These are phyloP conservation scores for Drosophila gaucha DNA, from an alignment of 2,888 invertebrate genomes.

Conservation along the genomic window DNA sequence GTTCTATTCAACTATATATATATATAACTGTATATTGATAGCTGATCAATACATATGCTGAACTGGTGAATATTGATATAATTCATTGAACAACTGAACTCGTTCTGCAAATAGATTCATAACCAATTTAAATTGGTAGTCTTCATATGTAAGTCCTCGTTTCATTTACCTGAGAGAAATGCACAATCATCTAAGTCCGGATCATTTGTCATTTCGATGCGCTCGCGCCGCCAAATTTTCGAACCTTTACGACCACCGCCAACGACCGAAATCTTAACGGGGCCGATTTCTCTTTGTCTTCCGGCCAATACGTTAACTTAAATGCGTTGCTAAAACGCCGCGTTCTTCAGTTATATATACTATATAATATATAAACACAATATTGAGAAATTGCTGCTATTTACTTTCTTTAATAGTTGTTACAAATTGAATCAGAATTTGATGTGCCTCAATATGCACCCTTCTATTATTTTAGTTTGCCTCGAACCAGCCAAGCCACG, in stretches of 20 bases:
- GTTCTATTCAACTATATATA: neutral
- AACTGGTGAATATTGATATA: neutral
- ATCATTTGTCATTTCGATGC: slow-evolving; percentile 92
- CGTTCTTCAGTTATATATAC: slow-evolving; percentile 17
- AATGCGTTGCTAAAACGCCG: slow-evolving; percentile 68
- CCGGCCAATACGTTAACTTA: slow-evolving; percentile 84
- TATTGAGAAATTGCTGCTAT: slow-evolving; percentile 11
- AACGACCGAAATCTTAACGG: slow-evolving; percentile 85
- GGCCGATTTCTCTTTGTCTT: slow-evolving; percentile 84
- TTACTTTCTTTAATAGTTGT: neutral
- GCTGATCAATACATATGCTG: neutral
- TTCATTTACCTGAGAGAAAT: slow-evolving; percentile 91
- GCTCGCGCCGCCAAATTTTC: slow-evolving; percentile 85
- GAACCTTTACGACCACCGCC: slow-evolving; percentile 85
- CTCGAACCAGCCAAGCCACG: slow-evolving; percentile 48
- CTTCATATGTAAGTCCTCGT: too few species aligned
- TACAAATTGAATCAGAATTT: slow-evolving; percentile 54
- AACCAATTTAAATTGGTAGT: too few species aligned
- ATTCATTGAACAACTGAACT: neutral
- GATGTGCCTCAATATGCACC: neutral
- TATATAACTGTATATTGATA: neutral
- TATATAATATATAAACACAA: neutral
- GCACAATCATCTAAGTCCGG: slow-evolving; percentile 97
- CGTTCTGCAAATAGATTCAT: neutral
- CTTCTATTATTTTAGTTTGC: slow-evolving; percentile 16